Base-by-base conservation (phyloP, 2,797 vertebrate species). In the Columba guinea region DNA sequence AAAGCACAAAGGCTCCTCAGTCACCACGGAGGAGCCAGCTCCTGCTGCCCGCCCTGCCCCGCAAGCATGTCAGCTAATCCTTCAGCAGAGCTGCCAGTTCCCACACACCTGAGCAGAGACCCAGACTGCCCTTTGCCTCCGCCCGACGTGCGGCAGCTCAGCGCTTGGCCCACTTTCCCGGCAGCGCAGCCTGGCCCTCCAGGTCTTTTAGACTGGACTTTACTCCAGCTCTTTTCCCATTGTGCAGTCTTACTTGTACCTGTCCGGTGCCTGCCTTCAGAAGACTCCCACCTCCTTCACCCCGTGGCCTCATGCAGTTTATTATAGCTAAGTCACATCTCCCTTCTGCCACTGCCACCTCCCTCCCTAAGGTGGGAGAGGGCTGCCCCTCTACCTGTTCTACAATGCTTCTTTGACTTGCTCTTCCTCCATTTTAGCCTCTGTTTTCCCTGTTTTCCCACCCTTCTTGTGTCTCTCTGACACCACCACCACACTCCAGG, bases 1-100 rank as follows among this genome's bases (percentile, higher is more conserved):
- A 97, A 96, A 96, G 95, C 96, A 97, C 97, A 97, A 97, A 98
- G 95, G 95, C 90, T 96, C 58, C 93, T 96, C 91, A 96, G 96
- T 90, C 93, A 86, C 89, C 19, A 34, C 51, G 4, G 81, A 89
- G 84, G 78, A 95, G 95, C 87, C 90, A 84, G 94, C 95, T 97
- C 97, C 84, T 69, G 60, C 7, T 46, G 87, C 83, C 84, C 46
- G 82, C 59, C 91, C 92, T 74, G 35, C 94, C 97, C 94, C 90
- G 1, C 87, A n/a, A 48, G 55, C 92, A 28, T 2, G 10, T 26
- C 89, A 75, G 93, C 96, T 96, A 59, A 92, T 96, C 94, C 87
- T n/a, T 51, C 53, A 11, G 60, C 55, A 6, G 88, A 35, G 92
- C 84, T 34, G 35, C 51, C 49, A 16, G 96, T 97, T 97, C 97